These are phyloP conservation scores for Pemphigus obesinymphae DNA, from an alignment of 1,140 invertebrate genomes.

Conservation along the genomic window DNA sequence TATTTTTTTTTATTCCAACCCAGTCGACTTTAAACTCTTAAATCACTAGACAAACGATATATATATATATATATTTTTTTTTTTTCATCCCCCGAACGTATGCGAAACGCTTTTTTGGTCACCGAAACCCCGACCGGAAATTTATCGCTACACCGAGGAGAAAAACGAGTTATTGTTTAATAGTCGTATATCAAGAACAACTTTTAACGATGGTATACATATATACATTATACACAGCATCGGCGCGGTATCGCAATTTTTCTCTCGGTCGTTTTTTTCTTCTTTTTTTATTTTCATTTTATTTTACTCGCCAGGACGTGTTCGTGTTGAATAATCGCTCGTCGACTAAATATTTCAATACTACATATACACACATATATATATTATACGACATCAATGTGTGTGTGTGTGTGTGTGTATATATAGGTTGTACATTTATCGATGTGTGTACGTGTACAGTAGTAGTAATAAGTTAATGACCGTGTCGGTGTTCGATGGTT, in stretches of 20 bases:
- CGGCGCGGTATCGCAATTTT: not conserved
- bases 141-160: constrained; percentile 7
- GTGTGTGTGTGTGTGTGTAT: too few relatives aligned
- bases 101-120: not conserved
- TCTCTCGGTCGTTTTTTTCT: not conserved
- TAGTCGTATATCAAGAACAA: constrained; percentile 27
- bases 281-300: not conserved
- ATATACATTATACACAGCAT: too few relatives aligned
- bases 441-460: not conserved
- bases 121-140: constrained; percentile 5
- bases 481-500: not conserved
- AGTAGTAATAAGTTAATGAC: not conserved
- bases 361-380: too few relatives aligned
- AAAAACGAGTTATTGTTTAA: constrained; percentile 26
- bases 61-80: too few relatives aligned
- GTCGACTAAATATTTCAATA: not conserved
- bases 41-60: constrained; percentile 22
- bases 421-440: too few relatives aligned
- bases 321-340: not conserved
- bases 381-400: not conserved
- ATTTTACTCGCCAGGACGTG: not conserved
- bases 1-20: not conserved
- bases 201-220: not conserved
- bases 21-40: not conserved
- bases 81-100: not conserved